These are phyloP conservation scores for Acanthurus leucopareius DNA, from an alignment of 2,797 vertebrate species.

Conservation along the genomic window DNA sequence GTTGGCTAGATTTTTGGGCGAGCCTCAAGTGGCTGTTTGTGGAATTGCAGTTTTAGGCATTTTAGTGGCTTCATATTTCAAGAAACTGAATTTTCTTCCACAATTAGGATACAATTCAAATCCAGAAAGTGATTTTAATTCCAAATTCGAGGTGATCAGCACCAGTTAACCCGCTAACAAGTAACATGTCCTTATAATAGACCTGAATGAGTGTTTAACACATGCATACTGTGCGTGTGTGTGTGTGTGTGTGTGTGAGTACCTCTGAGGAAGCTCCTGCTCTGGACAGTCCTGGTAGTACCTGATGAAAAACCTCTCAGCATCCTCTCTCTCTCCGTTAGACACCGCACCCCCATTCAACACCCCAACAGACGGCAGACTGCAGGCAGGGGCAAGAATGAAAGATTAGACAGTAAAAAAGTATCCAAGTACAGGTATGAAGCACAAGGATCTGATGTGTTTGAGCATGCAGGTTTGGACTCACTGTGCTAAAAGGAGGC, in stretches of 20 bases:
- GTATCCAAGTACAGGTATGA: not conserved
- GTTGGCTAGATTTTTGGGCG: no score
- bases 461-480: slow-evolving; percentile 26
- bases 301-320: slow-evolving; percentile 97
- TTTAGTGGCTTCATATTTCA: no score
- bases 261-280: slow-evolving; percentile 93
- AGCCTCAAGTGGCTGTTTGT: no score
- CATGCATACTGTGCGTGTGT: no score
- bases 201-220: not conserved
- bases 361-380: slow-evolving; percentile 92
- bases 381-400: slow-evolving; percentile 63
- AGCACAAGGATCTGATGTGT: not conserved
- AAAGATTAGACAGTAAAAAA: not conserved
- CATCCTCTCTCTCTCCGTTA: slow-evolving; percentile 93
- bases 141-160: no score
- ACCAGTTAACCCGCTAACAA: no score
- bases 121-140: not conserved
- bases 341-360: slow-evolving; percentile 94
- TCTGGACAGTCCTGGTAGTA: slow-evolving; percentile 91
- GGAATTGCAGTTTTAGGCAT: no score
- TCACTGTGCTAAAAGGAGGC: slow-evolving; percentile 91
- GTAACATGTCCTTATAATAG: no score
- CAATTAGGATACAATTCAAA: not conserved
- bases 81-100: no score
- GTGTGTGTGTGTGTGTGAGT: slow-evolving; percentile 6